Conservation (phyloP, 2,797 vertebrate species). For the Menidia menidia region DNA sequence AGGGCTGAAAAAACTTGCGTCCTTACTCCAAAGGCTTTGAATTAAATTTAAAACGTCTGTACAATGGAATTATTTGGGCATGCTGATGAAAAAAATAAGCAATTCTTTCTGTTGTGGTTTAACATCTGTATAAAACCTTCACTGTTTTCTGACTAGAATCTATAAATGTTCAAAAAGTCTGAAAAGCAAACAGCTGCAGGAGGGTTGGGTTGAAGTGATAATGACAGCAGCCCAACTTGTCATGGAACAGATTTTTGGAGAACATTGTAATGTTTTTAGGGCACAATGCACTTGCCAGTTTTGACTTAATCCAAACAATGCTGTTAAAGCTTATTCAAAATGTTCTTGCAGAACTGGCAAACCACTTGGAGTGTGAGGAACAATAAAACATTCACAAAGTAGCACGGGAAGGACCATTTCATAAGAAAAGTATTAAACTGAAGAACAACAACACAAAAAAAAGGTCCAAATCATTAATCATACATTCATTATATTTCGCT, state of each 20-base stretch:
- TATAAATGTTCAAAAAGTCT: conserved; percentile 58
- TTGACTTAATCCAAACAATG: conserved; percentile 10
- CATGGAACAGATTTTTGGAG: conserved; percentile 5
- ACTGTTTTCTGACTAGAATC: conserved; percentile 39
- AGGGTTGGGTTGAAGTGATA: conserved; percentile 38
- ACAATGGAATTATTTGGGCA: conserved; percentile 1
- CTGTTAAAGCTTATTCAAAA: conserved; percentile 31
- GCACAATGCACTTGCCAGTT: not conserved
- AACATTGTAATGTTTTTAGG: not conserved
- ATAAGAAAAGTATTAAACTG: not conserved
- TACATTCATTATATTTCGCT: not conserved
- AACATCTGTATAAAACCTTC: not conserved
- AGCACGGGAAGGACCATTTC: not conserved
- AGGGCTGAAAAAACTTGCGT: conserved; percentile 14
- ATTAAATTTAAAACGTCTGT: not conserved
- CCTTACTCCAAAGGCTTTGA: conserved; percentile 15
- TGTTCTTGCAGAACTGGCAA: conserved; percentile 1
- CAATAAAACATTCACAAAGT: not conserved
- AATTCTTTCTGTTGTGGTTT: not conserved
- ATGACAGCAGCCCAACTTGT: conserved; percentile 44
- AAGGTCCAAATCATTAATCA: not conserved
- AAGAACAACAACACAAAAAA: not conserved
- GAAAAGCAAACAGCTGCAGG: conserved; percentile 62
- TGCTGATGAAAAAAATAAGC: conserved; percentile 13
- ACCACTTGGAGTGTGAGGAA: not conserved